Conservation (phyloP, 2,797 vertebrate genomes). For the Chaetophractus vellerosus region DNA sequence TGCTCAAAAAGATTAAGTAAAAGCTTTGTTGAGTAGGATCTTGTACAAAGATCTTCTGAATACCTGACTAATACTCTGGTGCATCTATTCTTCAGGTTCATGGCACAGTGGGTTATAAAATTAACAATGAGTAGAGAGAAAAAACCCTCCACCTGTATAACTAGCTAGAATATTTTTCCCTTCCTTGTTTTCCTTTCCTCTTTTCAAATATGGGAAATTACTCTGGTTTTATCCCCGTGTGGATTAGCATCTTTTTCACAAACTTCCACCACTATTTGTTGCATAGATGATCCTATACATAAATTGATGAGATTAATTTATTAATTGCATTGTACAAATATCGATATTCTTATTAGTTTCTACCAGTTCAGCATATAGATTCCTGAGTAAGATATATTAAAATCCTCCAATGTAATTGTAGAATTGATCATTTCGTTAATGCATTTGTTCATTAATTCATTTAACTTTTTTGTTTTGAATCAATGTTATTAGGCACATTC, state of each 20-base stretch:
- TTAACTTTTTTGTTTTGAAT: too few relatives aligned
- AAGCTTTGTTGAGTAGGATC: not conserved
- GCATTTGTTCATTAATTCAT: too few relatives aligned
- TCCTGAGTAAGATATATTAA: too few relatives aligned
- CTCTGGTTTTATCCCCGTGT: not conserved
- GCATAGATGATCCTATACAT: too few relatives aligned
- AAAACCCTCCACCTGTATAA: not conserved
- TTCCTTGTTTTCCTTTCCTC: not conserved
- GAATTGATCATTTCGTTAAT: too few relatives aligned
- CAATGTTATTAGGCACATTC: too few relatives aligned
- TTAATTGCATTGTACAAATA: too few relatives aligned
- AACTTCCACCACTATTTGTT: not conserved
- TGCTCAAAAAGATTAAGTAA: not conserved
- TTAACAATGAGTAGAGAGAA: not conserved
- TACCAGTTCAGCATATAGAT: too few relatives aligned
- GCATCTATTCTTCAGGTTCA: not conserved
- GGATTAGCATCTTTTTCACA: not conserved
- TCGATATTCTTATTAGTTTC: too few relatives aligned
- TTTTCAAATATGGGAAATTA: not conserved
- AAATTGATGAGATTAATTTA: too few relatives aligned
- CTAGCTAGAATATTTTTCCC: not conserved
- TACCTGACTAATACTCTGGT: not conserved
- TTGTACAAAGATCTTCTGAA: not conserved
- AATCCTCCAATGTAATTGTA: constrained; percentile 35
- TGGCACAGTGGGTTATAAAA: not conserved